Conservation (phyloP, 2,113 vertebrate genomes). For the Seriola quinqueradiata region DNA sequence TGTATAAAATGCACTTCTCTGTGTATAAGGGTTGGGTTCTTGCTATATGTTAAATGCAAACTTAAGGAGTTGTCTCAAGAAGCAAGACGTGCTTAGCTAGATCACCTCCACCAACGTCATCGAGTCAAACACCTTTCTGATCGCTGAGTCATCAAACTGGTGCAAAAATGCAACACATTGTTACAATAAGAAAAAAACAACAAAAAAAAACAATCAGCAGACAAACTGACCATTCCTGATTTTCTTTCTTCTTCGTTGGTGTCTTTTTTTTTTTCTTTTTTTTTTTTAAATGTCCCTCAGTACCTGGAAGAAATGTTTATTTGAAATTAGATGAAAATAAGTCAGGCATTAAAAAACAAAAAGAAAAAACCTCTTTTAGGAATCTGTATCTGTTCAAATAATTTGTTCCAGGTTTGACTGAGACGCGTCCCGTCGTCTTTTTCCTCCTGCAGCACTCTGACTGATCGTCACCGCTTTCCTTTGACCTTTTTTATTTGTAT, state of each 20-base stretch:
- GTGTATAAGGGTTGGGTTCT: slow-evolving; percentile 66
- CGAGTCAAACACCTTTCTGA: slow-evolving; percentile 10
- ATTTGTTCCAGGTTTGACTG: slow-evolving; percentile 10
- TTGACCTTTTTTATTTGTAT: slow-evolving; percentile 37
- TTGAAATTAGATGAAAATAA: slow-evolving; percentile 18
- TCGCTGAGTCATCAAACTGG: slow-evolving; percentile 19
- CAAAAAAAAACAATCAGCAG: not conserved
- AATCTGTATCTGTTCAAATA: slow-evolving; percentile 23
- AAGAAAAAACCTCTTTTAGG: not conserved
- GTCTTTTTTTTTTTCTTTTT: not conserved
- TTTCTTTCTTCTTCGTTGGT: not conserved
- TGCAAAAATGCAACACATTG: slow-evolving; percentile 11
- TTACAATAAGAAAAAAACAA: not conserved
- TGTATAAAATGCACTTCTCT: slow-evolving; percentile 66
- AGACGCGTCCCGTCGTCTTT: not conserved
- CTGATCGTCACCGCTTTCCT: not conserved
- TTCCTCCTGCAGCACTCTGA: not conserved
- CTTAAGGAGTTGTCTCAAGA: not conserved
- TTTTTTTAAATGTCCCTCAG: not conserved
- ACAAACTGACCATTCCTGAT: slow-evolving; percentile 27
- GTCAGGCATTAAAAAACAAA: not conserved
- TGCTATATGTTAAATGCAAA: slow-evolving; percentile 45
- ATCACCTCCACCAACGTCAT: slow-evolving; percentile 7
- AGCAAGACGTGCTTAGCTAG: not conserved
- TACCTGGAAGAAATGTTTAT: slow-evolving; percentile 6